Evolutionary conservation across 2,113 vertebrate species (phyloP).

Genomic region (Romanogobio albipinnatus): DNA sequence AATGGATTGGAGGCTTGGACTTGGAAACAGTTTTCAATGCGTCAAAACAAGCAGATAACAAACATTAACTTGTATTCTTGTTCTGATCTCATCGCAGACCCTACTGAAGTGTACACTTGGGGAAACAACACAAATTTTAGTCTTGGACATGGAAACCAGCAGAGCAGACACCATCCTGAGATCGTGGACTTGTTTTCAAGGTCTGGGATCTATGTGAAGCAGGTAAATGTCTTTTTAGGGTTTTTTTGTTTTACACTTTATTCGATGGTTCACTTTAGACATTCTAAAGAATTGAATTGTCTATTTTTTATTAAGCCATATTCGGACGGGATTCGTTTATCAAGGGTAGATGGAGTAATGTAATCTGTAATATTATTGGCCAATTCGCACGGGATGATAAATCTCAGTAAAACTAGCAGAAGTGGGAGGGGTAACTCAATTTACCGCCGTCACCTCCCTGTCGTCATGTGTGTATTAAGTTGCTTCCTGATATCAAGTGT

Average conservation of each 20-base stretch:
- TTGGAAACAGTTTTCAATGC: not conserved
- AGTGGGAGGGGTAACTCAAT: too few species aligned
- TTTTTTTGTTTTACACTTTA: not conserved
- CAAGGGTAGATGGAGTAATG: too few species aligned
- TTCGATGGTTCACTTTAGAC: too few species aligned
- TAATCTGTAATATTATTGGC: too few species aligned
- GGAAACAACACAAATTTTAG: conserved; percentile 97
- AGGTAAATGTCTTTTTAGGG: conserved; percentile 76
- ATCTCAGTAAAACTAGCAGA: too few species aligned
- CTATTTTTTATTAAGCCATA: too few species aligned
- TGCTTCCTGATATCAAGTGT: too few species aligned
- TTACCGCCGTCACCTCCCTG: too few species aligned
- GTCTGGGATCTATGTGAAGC: conserved; percentile 89
- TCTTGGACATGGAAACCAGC: conserved; percentile 93
- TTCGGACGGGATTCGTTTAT: too few species aligned
- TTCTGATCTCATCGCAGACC: conserved; percentile 78
- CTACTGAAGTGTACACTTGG: conserved; percentile 95
- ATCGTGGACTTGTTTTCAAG: conserved; percentile 92
- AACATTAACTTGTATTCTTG: not conserved
- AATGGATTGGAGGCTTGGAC: not conserved
- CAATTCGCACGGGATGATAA: too few species aligned
- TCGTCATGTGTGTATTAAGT: too few species aligned
- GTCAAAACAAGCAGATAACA: not conserved
- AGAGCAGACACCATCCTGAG: conserved; percentile 92
- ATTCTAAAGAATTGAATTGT: too few species aligned